Conservation (phyloP, 1,140 invertebrate species). For the Eurosta solidaginis region DNA sequence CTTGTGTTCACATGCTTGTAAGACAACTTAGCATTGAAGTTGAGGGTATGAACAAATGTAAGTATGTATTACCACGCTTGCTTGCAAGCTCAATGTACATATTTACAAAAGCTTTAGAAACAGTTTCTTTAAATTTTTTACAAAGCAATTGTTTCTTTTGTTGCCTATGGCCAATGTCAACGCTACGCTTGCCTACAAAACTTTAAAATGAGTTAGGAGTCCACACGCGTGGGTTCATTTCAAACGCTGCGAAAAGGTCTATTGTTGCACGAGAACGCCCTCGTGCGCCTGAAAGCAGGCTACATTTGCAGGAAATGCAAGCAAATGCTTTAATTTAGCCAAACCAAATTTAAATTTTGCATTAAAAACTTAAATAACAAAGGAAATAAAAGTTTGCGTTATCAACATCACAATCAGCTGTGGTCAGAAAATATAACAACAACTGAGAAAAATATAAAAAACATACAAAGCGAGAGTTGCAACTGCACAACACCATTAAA, state of each 20-base stretch:
- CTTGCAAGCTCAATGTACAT: conserved; percentile 7
- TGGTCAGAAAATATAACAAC: background rate
- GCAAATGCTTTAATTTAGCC: too few species aligned
- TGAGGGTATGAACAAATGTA: too few species aligned
- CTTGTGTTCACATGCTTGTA: too few species aligned
- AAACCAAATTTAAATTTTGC: too few species aligned
- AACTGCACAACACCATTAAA: background rate
- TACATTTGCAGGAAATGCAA: background rate
- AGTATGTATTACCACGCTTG: background rate
- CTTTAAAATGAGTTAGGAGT: background rate
- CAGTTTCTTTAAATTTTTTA: background rate
- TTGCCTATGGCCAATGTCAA: conserved; percentile 13
- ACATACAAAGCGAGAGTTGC: background rate
- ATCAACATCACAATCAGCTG: background rate
- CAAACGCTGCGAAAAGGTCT: background rate
- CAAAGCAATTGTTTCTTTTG: conserved; percentile 4
- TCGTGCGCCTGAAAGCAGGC: conserved; percentile 3
- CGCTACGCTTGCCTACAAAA: background rate
- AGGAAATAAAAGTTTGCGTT: background rate
- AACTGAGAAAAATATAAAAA: background rate
- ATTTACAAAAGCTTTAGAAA: conserved; percentile 1
- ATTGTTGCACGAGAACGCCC: background rate
- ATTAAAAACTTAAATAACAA: too few species aligned
- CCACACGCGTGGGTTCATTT: background rate
- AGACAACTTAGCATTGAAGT: too few species aligned